These are phyloP conservation scores for Pipra filicauda DNA, from an alignment of 2,113 vertebrate species.

Conservation along the genomic window DNA sequence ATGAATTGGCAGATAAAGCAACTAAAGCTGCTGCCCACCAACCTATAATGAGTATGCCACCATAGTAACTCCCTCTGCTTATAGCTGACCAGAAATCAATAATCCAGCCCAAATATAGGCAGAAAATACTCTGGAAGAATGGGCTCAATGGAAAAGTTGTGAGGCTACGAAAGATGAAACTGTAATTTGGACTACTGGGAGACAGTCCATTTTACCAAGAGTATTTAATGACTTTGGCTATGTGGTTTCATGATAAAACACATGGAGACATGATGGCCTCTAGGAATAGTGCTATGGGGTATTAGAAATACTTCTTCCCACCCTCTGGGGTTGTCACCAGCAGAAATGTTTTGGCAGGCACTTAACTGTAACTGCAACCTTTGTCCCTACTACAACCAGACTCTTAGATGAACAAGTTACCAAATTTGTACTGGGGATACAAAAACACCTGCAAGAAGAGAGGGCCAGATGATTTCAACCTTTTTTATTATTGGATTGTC, in stretches of 20 bases:
- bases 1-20: background rate
- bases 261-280: background rate
- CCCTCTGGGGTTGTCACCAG: background rate
- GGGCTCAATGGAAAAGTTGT: accelerated
- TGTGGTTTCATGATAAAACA: background rate
- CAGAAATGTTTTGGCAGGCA: background rate
- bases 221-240: background rate
- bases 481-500: background rate
- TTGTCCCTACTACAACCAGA: background rate
- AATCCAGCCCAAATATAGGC: background rate
- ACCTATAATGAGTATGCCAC: background rate
- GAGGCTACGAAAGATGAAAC: background rate
- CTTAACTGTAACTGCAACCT: background rate
- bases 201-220: background rate
- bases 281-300: background rate
- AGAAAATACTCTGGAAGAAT: background rate
- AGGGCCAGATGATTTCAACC: background rate
- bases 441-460: background rate
- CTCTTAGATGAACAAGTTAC: accelerated
- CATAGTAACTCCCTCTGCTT: background rate
- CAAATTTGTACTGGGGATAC: background rate
- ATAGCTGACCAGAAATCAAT: background rate
- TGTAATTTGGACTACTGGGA: background rate
- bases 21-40: background rate
- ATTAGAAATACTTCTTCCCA: background rate